Evolutionary conservation across 2,113 vertebrate genomes (phyloP).

Genomic region (Dicaeum eximium): DNA sequence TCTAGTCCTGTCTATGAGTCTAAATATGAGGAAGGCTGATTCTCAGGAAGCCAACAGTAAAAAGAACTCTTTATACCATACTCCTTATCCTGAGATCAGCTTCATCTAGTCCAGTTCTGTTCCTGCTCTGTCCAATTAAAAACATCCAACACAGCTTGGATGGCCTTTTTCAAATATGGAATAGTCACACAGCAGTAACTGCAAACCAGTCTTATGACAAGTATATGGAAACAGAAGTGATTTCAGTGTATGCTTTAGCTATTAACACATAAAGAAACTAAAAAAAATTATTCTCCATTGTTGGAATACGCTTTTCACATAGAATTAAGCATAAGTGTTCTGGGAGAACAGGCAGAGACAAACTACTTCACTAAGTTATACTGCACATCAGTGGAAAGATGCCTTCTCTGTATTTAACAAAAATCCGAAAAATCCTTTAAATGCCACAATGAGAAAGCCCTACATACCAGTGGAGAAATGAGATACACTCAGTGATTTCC

Average conservation of each 20-base stretch:
- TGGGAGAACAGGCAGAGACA: not conserved
- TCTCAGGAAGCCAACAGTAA: not conserved
- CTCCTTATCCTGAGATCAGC: not conserved
- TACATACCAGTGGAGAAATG: not conserved
- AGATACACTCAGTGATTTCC: not conserved
- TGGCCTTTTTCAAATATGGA: not conserved
- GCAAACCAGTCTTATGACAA: not conserved
- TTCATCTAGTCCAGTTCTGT: not conserved
- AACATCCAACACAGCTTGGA: not conserved
- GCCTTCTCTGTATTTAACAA: not conserved
- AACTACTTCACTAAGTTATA: not conserved
- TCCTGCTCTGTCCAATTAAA: not conserved
- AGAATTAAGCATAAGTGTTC: not conserved
- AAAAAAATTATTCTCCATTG: not conserved
- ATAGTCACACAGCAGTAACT: not conserved
- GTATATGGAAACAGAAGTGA: not conserved
- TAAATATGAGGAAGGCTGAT: not conserved
- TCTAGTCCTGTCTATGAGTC: not conserved
- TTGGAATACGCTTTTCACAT: not conserved
- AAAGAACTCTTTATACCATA: not conserved
- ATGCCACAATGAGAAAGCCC: not conserved
- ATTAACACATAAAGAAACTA: not conserved
- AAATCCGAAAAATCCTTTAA: not conserved
- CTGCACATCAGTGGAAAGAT: not conserved
- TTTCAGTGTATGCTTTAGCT: not conserved